phyloP scores from a whole-genome alignment of 2,888 invertebrate species.

The Drosophila melanosoma region DNA sequence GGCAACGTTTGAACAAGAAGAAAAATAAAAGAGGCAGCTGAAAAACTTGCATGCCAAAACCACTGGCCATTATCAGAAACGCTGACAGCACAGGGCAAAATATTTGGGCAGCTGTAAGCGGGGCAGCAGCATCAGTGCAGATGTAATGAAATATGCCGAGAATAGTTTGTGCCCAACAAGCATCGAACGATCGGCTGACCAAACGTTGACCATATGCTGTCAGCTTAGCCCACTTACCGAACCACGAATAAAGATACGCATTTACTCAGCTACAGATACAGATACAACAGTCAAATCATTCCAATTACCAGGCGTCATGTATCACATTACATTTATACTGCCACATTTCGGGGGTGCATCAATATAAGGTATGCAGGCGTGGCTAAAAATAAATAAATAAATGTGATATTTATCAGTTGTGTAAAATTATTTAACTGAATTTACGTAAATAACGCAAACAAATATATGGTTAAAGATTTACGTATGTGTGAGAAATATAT shows the following conservation, averaged over 20 bases:
- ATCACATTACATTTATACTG: slow-evolving; percentile 69
- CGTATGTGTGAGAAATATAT: neutral
- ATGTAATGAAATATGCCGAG: slow-evolving; percentile 61
- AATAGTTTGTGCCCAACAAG: slow-evolving; percentile 42
- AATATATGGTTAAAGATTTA: neutral
- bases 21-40: slow-evolving; percentile 31
- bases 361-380: neutral
- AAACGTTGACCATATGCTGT: slow-evolving; percentile 60
- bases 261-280: slow-evolving; percentile 1
- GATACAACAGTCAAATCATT: slow-evolving; percentile 49
- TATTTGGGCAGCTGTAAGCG: slow-evolving; percentile 69
- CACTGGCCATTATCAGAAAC: slow-evolving; percentile 6
- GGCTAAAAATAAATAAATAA: neutral
- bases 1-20: slow-evolving; percentile 4
- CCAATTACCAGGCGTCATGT: slow-evolving; percentile 56
- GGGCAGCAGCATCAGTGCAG: slow-evolving; percentile 12
- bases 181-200: slow-evolving; percentile 33
- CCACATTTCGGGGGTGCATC: slow-evolving; percentile 38
- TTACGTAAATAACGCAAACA: neutral
- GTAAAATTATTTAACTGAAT: neutral
- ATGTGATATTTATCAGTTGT: neutral
- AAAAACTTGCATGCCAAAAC: slow-evolving; percentile 11
- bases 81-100: slow-evolving; percentile 58
- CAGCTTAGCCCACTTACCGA: slow-evolving; percentile 24
- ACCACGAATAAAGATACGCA: slow-evolving; percentile 5